phyloP scores from a whole-genome alignment of 2,113 vertebrate species.

The Peromyscus polionotus region DNA sequence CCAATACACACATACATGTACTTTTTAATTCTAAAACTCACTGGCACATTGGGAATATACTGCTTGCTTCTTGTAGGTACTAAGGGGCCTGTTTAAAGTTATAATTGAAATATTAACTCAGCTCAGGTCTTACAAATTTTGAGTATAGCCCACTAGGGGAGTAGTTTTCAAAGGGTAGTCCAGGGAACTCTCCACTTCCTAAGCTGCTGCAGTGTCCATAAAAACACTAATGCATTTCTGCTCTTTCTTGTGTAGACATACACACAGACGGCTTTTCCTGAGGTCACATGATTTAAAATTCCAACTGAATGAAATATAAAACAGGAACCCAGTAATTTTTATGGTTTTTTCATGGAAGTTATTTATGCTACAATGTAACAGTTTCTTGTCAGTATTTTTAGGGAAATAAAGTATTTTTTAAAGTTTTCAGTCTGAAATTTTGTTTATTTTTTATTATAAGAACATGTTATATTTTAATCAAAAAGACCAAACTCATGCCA shows the following conservation, averaged over 20 bases:
- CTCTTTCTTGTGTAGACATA: not conserved
- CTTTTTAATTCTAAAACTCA: not conserved
- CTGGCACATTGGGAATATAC: not conserved
- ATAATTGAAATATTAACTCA: not conserved
- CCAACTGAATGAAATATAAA: not conserved
- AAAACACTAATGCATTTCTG: not conserved
- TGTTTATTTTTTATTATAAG: not conserved
- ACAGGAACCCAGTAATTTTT: not conserved
- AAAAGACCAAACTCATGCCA: not conserved
- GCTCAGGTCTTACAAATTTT: not conserved
- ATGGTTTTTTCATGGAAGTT: not conserved
- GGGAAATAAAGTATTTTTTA: not conserved
- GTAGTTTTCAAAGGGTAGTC: not conserved
- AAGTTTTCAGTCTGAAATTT: conserved; percentile 38
- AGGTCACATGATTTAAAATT: not conserved
- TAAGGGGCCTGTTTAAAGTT: not conserved
- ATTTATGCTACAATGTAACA: not conserved
- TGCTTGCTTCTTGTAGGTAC: conserved; percentile 49
- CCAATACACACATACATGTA: not conserved
- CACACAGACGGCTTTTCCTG: not conserved
- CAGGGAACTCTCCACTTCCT: not conserved
- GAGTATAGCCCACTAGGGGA: not conserved
- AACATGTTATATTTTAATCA: not conserved
- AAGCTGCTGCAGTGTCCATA: not conserved
- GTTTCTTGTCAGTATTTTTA: conserved; percentile 2